Percentiles rank a stretch among this genome's conserved stretches.
Conservation (phyloP, 2,888 invertebrate genomes). For the Adela reaumurella region DNA sequence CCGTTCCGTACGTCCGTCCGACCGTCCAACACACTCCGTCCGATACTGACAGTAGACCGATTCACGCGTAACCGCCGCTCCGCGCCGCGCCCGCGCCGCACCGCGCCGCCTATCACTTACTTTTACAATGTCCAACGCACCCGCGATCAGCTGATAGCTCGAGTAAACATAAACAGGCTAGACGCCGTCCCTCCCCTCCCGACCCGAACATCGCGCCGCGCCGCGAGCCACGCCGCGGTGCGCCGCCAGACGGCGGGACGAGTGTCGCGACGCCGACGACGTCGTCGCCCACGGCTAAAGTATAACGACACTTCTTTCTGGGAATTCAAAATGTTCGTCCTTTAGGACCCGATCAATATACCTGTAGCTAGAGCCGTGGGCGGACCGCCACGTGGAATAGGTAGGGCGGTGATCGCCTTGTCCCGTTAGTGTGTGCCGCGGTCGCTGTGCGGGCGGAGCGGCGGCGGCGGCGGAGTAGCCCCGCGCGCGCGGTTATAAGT, state of each 20-base stretch:
- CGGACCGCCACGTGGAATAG: background rate
- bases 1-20: background rate
- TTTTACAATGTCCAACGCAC: too few relatives aligned
- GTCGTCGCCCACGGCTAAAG: background rate
- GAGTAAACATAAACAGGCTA: background rate
- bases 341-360: background rate
- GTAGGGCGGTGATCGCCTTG: background rate
- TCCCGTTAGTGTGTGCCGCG: background rate
- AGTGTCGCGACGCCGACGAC: background rate
- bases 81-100: too few relatives aligned
- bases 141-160: background rate
- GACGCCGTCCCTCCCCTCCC: slow-evolving; percentile 36
- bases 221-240: slow-evolving; percentile 13
- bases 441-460: too few relatives aligned
- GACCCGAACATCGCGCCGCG: slow-evolving; percentile 15
- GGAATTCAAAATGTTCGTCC: background rate
- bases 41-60: too few relatives aligned
- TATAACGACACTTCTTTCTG: background rate
- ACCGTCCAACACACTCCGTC: too few relatives aligned
- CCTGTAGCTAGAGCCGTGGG: background rate
- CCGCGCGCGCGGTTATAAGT: slow-evolving; percentile 45
- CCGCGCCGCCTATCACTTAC: too few relatives aligned
- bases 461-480: background rate
- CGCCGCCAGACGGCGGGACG: background rate
- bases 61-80: background rate